Percentiles rank a stretch among this genome's conserved stretches.
These are phyloP conservation scores for Tetraneura akinire DNA, from an alignment of 1,140 invertebrate species.

Conservation along the genomic window DNA sequence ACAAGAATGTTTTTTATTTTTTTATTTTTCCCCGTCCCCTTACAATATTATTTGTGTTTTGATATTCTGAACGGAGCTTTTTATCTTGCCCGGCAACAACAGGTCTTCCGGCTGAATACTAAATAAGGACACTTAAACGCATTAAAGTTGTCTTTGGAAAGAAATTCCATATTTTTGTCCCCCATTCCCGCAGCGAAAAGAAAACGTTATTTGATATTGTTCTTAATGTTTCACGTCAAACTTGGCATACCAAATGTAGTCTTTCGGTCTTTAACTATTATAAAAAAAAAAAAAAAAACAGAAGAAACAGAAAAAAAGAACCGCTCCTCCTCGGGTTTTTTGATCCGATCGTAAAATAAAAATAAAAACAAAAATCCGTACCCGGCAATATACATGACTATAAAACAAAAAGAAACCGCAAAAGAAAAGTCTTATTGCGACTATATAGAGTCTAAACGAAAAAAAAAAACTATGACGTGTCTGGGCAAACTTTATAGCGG, in stretches of 20 bases:
- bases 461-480: neutral
- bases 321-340: neutral
- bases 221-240: conserved; percentile 50
- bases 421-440: conserved; percentile 14
- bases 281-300: neutral
- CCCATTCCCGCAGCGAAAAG: neutral
- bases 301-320: too few species aligned
- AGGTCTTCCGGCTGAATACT: conserved; percentile 51
- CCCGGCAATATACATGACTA: neutral
- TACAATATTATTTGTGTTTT: conserved; percentile 31
- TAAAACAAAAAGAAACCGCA: conserved; percentile 21
- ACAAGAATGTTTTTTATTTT: conserved; percentile 20
- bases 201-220: conserved; percentile 49
- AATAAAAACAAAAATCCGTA: conserved; percentile 7
- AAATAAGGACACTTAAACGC: conserved; percentile 51
- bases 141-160: conserved; percentile 51
- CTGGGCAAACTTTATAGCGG: conserved; percentile 34
- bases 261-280: conserved; percentile 30
- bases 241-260: conserved; percentile 47
- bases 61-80: conserved; percentile 47
- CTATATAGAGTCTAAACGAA: neutral
- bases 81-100: conserved; percentile 49
- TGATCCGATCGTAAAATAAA: conserved; percentile 23
- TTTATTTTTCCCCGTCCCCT: conserved; percentile 27
- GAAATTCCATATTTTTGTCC: conserved; percentile 49